Conservation (phyloP, 2,797 vertebrate species). For the Zalophus californianus region DNA sequence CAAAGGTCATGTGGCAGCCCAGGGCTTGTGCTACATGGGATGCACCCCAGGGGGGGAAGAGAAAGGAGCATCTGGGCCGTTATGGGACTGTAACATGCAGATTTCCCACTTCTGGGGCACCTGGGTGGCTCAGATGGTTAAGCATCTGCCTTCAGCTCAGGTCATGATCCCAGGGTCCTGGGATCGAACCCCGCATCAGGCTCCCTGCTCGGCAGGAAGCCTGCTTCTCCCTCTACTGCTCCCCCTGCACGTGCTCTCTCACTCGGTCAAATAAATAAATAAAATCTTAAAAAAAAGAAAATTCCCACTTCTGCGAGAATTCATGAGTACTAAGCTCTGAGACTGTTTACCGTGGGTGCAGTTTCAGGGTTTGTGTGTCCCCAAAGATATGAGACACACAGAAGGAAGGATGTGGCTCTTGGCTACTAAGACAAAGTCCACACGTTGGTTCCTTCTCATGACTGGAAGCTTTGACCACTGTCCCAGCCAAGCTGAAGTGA, state of each 20-base stretch:
- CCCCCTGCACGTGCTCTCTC: too few relatives aligned
- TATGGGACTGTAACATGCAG: fast-evolving
- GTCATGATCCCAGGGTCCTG: too few relatives aligned
- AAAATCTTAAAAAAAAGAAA: too few relatives aligned
- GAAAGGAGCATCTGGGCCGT: neutral
- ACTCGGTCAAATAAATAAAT: too few relatives aligned
- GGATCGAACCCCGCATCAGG: too few relatives aligned
- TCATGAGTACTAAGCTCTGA: too few relatives aligned
- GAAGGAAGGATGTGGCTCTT: too few relatives aligned
- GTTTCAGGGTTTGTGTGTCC: neutral
- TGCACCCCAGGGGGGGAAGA: neutral
- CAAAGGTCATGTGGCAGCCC: neutral
- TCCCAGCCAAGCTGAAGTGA: neutral
- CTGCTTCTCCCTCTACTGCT: too few relatives aligned
- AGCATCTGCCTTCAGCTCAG: too few relatives aligned
- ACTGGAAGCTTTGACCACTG: too few relatives aligned
- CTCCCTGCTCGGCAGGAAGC: too few relatives aligned
- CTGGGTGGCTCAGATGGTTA: too few relatives aligned
- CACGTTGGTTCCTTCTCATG: neutral
- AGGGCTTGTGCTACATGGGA: fast-evolving
- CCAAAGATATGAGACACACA: neutral
- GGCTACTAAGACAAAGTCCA: neutral
- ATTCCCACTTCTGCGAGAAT: neutral
- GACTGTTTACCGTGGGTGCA: neutral
- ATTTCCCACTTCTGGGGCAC: neutral